These are phyloP conservation scores for Amphiprion ocellaris DNA, from an alignment of 2,113 vertebrate genomes.

Conservation along the genomic window DNA sequence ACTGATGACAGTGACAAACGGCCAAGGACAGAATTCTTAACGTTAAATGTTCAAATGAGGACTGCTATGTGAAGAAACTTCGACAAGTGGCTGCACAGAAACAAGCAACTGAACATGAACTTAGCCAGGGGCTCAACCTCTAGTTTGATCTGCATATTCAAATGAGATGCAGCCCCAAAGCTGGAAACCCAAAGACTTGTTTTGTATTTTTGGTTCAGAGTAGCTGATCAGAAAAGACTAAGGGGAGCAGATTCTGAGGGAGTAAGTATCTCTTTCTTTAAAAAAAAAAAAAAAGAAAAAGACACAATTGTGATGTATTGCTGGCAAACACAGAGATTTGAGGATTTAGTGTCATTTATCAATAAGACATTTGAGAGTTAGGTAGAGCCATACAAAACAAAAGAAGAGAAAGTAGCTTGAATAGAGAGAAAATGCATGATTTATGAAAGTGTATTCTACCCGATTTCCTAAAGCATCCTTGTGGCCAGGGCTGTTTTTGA, in stretches of 20 bases:
- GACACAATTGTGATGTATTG: not conserved
- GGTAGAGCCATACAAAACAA: conserved; percentile 5
- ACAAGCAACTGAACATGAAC: not conserved
- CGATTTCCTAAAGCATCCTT: not conserved
- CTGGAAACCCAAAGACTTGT: not conserved
- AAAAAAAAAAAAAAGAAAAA: not conserved
- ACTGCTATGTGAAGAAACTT: not conserved
- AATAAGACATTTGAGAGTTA: conserved; percentile 24
- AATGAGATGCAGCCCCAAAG: conserved; percentile 6
- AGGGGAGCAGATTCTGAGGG: not conserved
- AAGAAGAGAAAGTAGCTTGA: not conserved
- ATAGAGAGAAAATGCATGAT: not conserved
- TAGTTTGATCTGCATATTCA: conserved; percentile 24
- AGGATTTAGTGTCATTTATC: conserved; percentile 38
- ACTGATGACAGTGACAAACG: not conserved
- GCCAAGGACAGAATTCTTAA: not conserved
- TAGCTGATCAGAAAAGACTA: conserved; percentile 5
- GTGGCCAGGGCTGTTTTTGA: not conserved
- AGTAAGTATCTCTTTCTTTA: not conserved
- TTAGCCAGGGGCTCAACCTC: not conserved
- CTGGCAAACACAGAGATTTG: conserved; percentile 27
- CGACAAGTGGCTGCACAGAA: not conserved
- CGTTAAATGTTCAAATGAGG: conserved; percentile 5
- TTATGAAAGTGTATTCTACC: not conserved
- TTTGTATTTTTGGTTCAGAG: conserved; percentile 5